Evolutionary conservation across 1,140 invertebrate species (phyloP).

Genomic region (Sweltsa coloradensis): DNA sequence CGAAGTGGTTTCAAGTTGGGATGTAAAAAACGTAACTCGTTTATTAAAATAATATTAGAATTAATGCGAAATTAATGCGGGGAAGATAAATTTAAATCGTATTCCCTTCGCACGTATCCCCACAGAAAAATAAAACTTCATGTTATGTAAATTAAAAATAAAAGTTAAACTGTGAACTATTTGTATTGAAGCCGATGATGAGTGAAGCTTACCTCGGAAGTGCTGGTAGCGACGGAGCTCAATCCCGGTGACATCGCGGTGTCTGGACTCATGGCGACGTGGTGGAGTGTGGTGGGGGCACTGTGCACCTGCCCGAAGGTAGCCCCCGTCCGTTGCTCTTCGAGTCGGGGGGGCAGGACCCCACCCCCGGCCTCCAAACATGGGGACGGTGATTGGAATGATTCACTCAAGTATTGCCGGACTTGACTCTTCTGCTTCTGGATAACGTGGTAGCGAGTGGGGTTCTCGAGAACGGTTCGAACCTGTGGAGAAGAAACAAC

Average conservation of each 20-base stretch:
- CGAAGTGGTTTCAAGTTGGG: too few species aligned
- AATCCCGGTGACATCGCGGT: conserved; percentile 52
- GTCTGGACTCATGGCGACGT: conserved; percentile 36
- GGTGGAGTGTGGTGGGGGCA: conserved; percentile 1
- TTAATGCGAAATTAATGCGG: too few species aligned
- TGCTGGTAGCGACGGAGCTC: conserved; percentile 58
- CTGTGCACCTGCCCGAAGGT: not conserved
- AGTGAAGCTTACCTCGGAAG: conserved; percentile 49
- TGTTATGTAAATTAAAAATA: not conserved
- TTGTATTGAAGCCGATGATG: too few species aligned
- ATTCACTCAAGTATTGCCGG: conserved; percentile 69
- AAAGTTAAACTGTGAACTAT: not conserved
- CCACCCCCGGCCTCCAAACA: not conserved
- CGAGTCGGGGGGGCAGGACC: too few species aligned
- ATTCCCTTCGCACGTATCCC: too few species aligned
- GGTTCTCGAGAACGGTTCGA: conserved; percentile 74
- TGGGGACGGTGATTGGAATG: conserved; percentile 33
- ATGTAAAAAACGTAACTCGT: too few species aligned
- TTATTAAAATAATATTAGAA: too few species aligned
- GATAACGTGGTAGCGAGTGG: conserved; percentile 81
- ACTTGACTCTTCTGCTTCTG: conserved; percentile 84
- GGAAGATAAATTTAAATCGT: too few species aligned
- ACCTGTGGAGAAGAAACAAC: too few species aligned
- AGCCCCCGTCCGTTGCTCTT: conserved; percentile 29
- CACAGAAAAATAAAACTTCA: not conserved